Conservation (phyloP, 2,888 invertebrate genomes). For the Acholoe squamosa region DNA sequence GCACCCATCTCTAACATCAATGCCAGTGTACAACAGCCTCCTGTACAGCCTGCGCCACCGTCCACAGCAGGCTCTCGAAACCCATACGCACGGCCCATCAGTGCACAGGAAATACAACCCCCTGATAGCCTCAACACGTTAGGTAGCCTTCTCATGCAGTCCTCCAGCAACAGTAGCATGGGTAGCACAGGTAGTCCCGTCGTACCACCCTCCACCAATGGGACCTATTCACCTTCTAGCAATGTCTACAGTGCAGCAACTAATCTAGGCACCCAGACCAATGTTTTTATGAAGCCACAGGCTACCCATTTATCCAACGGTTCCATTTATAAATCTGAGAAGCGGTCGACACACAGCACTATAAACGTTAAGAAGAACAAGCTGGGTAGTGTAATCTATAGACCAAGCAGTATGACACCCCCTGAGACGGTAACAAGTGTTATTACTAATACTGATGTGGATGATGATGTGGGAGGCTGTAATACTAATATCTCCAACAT, state of each 20-base stretch:
- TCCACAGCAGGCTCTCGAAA: not conserved
- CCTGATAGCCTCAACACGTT: not conserved
- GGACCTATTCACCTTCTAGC: not conserved
- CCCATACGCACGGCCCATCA: slow-evolving; percentile 20
- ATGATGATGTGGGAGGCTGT: not conserved
- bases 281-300: slow-evolving; percentile 60
- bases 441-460: not conserved
- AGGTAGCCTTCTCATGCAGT: not conserved
- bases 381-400: slow-evolving; percentile 34
- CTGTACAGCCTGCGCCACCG: not conserved
- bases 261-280: slow-evolving; percentile 44
- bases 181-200: not conserved
- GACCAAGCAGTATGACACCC: not conserved
- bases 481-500: not conserved
- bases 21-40: not conserved
- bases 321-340: not conserved
- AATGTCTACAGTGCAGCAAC: not conserved
- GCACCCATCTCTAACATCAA: slow-evolving; percentile 14
- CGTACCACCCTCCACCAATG: not conserved
- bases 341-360: slow-evolving; percentile 5
- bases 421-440: not conserved
- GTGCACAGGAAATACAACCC: slow-evolving; percentile 55
- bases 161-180: not conserved
- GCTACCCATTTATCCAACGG: not conserved
- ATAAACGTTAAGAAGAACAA: slow-evolving; percentile 39